These are phyloP conservation scores for Orius laevigatus DNA, from an alignment of 1,140 invertebrate species.

Conservation along the genomic window DNA sequence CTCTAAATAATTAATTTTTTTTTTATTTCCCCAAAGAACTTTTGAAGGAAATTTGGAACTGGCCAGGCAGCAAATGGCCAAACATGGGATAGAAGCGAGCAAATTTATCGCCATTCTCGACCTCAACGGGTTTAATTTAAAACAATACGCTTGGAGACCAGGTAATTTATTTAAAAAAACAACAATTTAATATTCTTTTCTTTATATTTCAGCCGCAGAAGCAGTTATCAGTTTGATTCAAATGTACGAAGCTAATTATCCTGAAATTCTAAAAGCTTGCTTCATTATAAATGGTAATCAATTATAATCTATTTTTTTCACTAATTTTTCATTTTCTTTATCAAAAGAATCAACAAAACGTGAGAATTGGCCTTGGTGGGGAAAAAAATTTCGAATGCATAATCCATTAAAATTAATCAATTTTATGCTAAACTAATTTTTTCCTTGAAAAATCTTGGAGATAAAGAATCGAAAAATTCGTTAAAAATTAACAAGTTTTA, in stretches of 20 bases:
- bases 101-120: constrained; percentile 66
- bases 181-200: constrained; percentile 5
- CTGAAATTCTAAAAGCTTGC: constrained; percentile 70
- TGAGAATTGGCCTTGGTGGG: too few relatives aligned
- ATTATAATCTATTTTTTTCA: too few relatives aligned
- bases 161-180: constrained; percentile 29
- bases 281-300: constrained; percentile 73
- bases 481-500: too few relatives aligned
- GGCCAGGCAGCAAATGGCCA: constrained; percentile 39
- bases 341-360: too few relatives aligned
- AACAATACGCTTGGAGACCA: constrained; percentile 70
- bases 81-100: constrained; percentile 37
- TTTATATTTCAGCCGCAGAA: constrained; percentile 48
- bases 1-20: neutral
- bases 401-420: too few relatives aligned
- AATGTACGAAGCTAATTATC: constrained; percentile 74
- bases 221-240: constrained; percentile 61
- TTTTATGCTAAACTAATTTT: too few relatives aligned
- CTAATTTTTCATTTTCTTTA: too few relatives aligned
- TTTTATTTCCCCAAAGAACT: constrained; percentile 5
- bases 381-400: too few relatives aligned
- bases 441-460: too few relatives aligned
- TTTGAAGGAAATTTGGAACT: constrained; percentile 33
- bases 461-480: too few relatives aligned
- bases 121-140: constrained; percentile 67